Conservation (phyloP, 2,888 invertebrate genomes). For the Epicampocera succincta region DNA sequence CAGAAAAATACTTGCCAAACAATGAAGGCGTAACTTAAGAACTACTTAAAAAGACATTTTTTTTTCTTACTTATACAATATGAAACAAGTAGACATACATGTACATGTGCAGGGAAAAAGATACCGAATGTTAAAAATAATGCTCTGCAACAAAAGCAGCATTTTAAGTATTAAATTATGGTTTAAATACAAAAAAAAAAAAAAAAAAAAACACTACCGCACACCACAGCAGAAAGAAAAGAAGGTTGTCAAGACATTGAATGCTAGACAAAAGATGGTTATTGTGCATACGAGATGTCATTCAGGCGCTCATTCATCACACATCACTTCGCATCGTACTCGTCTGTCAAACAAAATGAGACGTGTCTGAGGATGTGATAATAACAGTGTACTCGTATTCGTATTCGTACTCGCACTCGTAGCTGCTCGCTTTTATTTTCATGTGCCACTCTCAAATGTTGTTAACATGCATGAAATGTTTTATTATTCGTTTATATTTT, state of each 20-base stretch:
- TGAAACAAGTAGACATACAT: background rate
- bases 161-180: slow-evolving; percentile 20
- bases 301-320: slow-evolving; percentile 60
- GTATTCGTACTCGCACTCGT: too few relatives aligned
- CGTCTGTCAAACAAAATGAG: slow-evolving; percentile 28
- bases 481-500: background rate
- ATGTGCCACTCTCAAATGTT: slow-evolving; percentile 18
- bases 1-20: background rate
- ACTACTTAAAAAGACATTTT: background rate
- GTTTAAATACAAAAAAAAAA: background rate
- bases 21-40: slow-evolving; percentile 49
- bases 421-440: slow-evolving; percentile 12
- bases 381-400: slow-evolving; percentile 28
- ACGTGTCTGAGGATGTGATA: slow-evolving; percentile 15
- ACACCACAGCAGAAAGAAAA: slow-evolving; percentile 4
- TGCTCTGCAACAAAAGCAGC: slow-evolving; percentile 24
- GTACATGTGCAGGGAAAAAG: background rate
- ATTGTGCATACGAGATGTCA: slow-evolving; percentile 63
- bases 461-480: slow-evolving; percentile 2
- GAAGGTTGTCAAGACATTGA: slow-evolving; percentile 61
- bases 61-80: too few relatives aligned
- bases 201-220: background rate
- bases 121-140: slow-evolving; percentile 29
- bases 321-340: slow-evolving; percentile 28
- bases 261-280: slow-evolving; percentile 57